These are phyloP conservation scores for Tapera naevia DNA, from an alignment of 2,797 vertebrate genomes.

Conservation along the genomic window DNA sequence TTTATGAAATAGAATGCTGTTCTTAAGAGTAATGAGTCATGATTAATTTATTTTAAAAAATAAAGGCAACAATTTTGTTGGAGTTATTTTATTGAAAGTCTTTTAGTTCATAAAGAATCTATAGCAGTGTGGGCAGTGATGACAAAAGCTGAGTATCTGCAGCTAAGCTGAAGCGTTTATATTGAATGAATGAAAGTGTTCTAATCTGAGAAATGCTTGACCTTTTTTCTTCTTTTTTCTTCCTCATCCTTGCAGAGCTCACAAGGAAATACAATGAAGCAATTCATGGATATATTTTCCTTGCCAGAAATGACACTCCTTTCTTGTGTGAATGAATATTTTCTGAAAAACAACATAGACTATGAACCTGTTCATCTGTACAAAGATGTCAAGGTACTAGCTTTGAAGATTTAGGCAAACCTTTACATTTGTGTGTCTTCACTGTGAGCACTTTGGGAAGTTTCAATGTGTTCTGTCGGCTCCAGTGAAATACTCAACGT, in stretches of 20 bases:
- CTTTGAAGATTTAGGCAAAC: background rate
- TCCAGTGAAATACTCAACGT: background rate
- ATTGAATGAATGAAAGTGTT: background rate
- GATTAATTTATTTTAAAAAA: background rate
- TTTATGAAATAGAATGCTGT: background rate
- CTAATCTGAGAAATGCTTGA: background rate
- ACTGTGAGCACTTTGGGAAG: background rate
- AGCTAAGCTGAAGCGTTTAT: background rate
- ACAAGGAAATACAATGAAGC: slow-evolving; percentile 96
- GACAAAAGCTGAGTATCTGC: background rate
- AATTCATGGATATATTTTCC: slow-evolving; percentile 99
- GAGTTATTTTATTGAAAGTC: background rate
- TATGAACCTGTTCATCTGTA: slow-evolving; percentile 98
- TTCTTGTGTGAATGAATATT: slow-evolving; percentile 96
- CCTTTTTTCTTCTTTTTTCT: background rate
- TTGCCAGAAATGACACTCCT: slow-evolving; percentile 96
- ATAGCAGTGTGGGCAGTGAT: background rate
- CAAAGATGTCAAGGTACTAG: slow-evolving; percentile 94
- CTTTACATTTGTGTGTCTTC: background rate
- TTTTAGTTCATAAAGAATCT: background rate
- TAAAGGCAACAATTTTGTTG: background rate
- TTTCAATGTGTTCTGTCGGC: background rate
- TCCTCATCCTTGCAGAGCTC: slow-evolving; percentile 81
- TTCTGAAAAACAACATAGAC: slow-evolving; percentile 97
- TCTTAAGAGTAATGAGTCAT: background rate